Evolutionary conservation across 2,797 vertebrate species (phyloP), one percentile per base, ranked within the genome.

Genomic region (Sylvia borin): DNA sequence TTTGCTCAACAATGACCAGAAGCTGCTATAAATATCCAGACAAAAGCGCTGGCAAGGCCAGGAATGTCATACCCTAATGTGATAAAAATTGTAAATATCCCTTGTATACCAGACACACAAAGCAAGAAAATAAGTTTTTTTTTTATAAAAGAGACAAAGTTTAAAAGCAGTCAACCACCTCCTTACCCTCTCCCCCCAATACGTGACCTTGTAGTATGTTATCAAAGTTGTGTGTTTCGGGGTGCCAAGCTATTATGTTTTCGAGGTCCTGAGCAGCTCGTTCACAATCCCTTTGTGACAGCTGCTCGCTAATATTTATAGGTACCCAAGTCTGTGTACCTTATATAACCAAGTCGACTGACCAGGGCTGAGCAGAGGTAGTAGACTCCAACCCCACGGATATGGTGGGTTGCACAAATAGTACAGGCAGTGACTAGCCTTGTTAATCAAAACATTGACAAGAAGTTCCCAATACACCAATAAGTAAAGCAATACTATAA

Each of bases 1-100:
- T 97, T 95, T 95, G 88, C 98, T 98, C 97, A 97, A 98, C 96
- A 96, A 93, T 96, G 97, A 98, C 98, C 96, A 97, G 95, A 96
- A 95, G 96, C 92, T 91, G 95, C 96, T 97, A 97, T 96, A 97
- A 97, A 97, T 97, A 97, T 60, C 95, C 85, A 75, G 96, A 97
- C 97, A 98, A 97, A 97, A 96, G 94, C 94, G 54, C 93, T 96
- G 92, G 81, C 93, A 93, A 92, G 94, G 96, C 95, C 89, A 58
- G 91, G 96, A 97, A 98, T 97, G 97, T 96, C 95, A 95, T 93
- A 92, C 95, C 90, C 90, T 94, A 95, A 96, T 66, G 76, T 74
- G 61, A 96, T 91, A 96, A 92, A 95, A 93, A 93, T n/a, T 77
- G 85, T 88, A 88, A 92, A 79, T 62, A 83, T 43, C 42, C 34